Base-by-base conservation (phyloP, 2,888 invertebrate genomes). In the Notodonta dromedarius region DNA sequence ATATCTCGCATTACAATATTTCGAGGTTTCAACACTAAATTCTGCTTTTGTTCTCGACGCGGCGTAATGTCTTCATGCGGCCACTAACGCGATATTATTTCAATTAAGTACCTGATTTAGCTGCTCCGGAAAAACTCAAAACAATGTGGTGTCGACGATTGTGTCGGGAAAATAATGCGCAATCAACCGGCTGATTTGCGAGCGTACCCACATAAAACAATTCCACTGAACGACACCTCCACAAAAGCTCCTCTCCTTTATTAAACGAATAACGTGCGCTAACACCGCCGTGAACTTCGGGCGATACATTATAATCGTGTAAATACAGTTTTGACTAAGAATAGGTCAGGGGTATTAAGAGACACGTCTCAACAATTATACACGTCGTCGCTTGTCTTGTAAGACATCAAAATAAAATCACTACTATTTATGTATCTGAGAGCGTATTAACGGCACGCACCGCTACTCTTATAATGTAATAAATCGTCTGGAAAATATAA, bases 401-500 rank as follows among this genome's bases (percentile, higher is more conserved):
- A 90, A 73, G 89, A 93, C 93, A 92, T 90, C 87, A 93, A 91
- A 93, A 93, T 91, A 91, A 93, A 89, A 93, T 91, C 84, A 90
- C 87, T 87, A 87, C 87, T 93, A 92, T 93, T 92, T 93, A 93
- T 92, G 92, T 78, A 89, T 88, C 86, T 88, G 88, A 85, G 83
- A 89, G 88, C 76, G 86, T 89, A 91, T 90, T 89, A 92, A 91
- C 87, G 85, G 88, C 87, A 86, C 80, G 83, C 85, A 84, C 84
- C 77, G 85, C 80, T 72, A 80, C 90, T 92, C 92, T 92, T 92
- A 90, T 92, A 91, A 89, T 87, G 89, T 84, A 88, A 93, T 93
- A 93, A 93, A 93, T 93, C 89, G 93, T 91, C 89, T 93, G 90
- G 91, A 91, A 91, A 91, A 92, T 93, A 93, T 93, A 93, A 90